Base-by-base conservation (phyloP, 2,113 vertebrate species). In the Muscicapa adusta region DNA sequence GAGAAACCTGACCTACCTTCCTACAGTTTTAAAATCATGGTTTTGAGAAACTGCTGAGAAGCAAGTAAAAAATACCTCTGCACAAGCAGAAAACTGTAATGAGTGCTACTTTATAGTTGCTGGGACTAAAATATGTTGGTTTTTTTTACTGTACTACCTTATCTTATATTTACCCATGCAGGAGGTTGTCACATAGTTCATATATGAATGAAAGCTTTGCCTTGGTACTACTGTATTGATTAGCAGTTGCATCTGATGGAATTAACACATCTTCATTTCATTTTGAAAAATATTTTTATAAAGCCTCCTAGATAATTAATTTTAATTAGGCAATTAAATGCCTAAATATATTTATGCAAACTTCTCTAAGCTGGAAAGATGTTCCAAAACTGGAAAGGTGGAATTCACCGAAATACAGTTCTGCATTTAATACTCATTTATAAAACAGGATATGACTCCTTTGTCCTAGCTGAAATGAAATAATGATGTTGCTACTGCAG, bases 1-100 rank as follows among this genome's bases (percentile, higher is more conserved):
- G 47, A 86, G 94, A 85, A 94, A 93, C 78, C 82, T 92, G 91
- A 71, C 92, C 88, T 90, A 94, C 34, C 88, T 93, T 94, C 38
- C 33, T 67, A 15, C 33, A 40, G 51, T 62, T 83, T 83, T 50
- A 56, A 88, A 88, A 70, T 70, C 23, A 4, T 13, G 9, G 26
- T 70, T 26, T 42, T 31, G 54, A 82, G 60, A 88, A 79, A 58
- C 50, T 58, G 42, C 50, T 57, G 33, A 85, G 78, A 88, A 83
- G n/a, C 33, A 76, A 88, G 42, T 42, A 25, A 29, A 82, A 82
- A 79, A 50, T 61, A 79, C 23, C 5, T 68, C 28, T 57, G 34
- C 5, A 13, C 9, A 56, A 81, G 51, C 40, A 85, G 54, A 89
- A 91, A 79, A 57, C 26, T 34, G 8, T 48, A 75, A 26, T 63